Evolutionary conservation across 2,888 invertebrate species (phyloP), one percentile per base, ranked within the genome.

Genomic region (Agonopterix arenella): DNA sequence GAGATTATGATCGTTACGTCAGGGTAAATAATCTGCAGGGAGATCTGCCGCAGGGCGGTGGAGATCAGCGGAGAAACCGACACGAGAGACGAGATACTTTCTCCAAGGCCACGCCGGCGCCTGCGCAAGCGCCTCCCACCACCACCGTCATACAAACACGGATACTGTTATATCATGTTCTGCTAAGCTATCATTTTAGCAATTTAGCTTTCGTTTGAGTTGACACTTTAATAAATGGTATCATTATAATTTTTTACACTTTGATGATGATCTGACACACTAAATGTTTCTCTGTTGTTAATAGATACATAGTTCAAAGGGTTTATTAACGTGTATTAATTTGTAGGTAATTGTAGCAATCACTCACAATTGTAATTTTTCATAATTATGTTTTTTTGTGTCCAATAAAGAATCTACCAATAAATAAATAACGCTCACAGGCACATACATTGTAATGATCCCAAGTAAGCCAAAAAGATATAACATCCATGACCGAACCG

Each of bases 41-140:
- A 59, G 59, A 55, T 59, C 56, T 54, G 38, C 52, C 51, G 52
- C 53, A 45, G 45, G 49, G 50, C 46, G 44, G 36, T 45, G 51
- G 65, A 70, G 48, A 44, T 44, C 47, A 16, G 16, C 45, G 70
- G 82, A 74, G 80, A 80, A 80, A 79, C 81, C 70, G 64, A 61
- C 59, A 64, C 62, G 66, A 53, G 28, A 64, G 57, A 59, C 68
- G 9, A 28, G 28, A 61, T 66, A 84, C 84, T 85, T 84, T 85
- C 85, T 73, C 84, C 80, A 82, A 84, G 81, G 78, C 84, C 76
- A 71, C 68, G 64, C 60, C 68, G 80, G 76, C 72, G 73, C 69
- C 70, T 59, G 60, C 62, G 68, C 61, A 28, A 62, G 71, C 66
- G 64, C 73, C 52, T n/a, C 3, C 40, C 40, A 40, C 69, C n/a